Conservation (phyloP, 2,113 vertebrate genomes). For the Ophiodon elongatus region DNA sequence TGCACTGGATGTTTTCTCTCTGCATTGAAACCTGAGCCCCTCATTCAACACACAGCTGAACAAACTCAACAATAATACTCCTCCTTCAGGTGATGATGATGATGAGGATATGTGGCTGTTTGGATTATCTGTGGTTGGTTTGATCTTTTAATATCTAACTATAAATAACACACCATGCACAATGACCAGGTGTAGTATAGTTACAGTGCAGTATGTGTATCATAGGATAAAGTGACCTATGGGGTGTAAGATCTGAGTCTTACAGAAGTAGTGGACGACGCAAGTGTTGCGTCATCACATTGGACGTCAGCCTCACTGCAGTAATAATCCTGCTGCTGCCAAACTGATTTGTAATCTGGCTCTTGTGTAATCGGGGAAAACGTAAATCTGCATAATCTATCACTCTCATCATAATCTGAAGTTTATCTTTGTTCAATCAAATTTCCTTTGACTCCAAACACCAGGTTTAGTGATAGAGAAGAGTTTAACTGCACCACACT, state of each 20-base stretch:
- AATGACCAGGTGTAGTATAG: neutral
- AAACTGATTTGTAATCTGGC: slow-evolving; percentile 50
- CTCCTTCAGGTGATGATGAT: neutral
- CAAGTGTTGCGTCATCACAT: neutral
- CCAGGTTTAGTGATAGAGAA: neutral
- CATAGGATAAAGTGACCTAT: neutral
- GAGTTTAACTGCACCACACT: too few relatives aligned
- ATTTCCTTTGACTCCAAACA: neutral
- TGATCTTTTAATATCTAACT: neutral
- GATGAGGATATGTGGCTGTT: neutral
- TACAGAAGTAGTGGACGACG: neutral
- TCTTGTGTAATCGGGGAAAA: slow-evolving; percentile 50
- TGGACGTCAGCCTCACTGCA: neutral
- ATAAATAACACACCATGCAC: neutral
- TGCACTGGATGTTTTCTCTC: slow-evolving; percentile 4
- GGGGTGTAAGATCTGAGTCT: neutral
- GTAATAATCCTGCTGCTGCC: slow-evolving; percentile 56
- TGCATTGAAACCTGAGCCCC: slow-evolving; percentile 42
- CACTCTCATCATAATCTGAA: neutral
- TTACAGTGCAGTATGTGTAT: neutral
- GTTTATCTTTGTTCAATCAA: neutral
- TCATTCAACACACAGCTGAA: slow-evolving; percentile 23
- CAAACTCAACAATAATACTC: slow-evolving; percentile 10
- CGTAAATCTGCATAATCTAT: slow-evolving; percentile 55
- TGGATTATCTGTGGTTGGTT: neutral